Conservation (phyloP, 2,797 vertebrate species). For the Heteromormyrus szaboi region DNA sequence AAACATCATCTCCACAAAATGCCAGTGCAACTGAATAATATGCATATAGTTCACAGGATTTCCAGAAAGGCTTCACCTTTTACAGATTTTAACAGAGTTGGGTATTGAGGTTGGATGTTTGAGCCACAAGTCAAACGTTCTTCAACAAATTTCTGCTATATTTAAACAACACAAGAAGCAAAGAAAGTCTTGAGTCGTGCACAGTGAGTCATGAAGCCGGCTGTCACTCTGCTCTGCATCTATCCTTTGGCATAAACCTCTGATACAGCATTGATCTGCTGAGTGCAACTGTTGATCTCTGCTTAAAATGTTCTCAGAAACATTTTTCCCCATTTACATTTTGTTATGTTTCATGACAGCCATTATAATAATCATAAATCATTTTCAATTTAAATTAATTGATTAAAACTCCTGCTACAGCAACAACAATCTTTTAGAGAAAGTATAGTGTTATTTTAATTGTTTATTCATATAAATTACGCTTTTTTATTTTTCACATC, state of each 20-base stretch:
- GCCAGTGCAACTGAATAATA: background rate
- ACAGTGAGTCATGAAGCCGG: background rate
- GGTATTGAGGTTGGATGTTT: background rate
- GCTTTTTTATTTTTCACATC: background rate
- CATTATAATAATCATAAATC: background rate
- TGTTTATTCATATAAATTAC: background rate
- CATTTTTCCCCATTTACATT: background rate
- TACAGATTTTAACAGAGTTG: background rate
- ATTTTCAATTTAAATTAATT: background rate
- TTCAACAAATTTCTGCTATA: background rate
- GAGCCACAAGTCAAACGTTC: background rate
- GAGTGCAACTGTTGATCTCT: background rate
- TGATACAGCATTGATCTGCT: background rate
- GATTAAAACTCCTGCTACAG: background rate
- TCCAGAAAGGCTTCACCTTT: background rate
- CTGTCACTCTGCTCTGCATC: background rate
- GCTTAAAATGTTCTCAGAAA: background rate
- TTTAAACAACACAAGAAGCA: constrained; percentile 1
- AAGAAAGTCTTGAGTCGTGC: background rate
- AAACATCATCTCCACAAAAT: background rate
- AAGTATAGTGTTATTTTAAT: background rate
- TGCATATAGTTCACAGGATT: background rate
- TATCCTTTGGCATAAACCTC: background rate
- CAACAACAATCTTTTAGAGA: background rate
- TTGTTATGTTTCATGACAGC: background rate